A percentile compares a stretch with the other conserved stretches of the same genome.
phyloP scores from a whole-genome alignment of 2,113 vertebrate genomes.

The Macaca mulatta region DNA sequence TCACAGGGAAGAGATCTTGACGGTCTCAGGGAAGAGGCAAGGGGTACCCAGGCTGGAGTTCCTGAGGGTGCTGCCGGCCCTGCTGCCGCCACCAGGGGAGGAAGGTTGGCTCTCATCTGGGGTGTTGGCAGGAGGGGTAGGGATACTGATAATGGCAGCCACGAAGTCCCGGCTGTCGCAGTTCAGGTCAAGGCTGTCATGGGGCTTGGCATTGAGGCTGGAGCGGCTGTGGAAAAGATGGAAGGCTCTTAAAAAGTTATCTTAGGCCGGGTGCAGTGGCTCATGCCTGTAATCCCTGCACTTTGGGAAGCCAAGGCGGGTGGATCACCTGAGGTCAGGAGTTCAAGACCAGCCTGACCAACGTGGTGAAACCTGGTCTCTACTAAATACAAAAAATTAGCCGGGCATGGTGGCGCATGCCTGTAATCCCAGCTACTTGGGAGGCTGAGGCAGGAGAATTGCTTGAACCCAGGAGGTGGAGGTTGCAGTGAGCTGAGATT shows the following conservation, averaged over 20 bases:
- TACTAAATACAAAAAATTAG: too few relatives aligned
- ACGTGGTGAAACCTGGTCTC: too few relatives aligned
- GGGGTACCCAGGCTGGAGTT: slow-evolving; percentile 86
- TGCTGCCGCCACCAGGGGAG: slow-evolving; percentile 76
- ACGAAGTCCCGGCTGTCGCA: slow-evolving; percentile 90
- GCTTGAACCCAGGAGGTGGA: too few relatives aligned
- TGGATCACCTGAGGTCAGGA: too few relatives aligned
- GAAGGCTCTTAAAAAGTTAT: slow-evolving; percentile 52
- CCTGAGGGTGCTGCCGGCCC: slow-evolving; percentile 84
- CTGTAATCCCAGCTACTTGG: too few relatives aligned
- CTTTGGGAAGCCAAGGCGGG: too few relatives aligned
- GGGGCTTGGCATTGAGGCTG: slow-evolving; percentile 91
- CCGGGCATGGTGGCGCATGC: too few relatives aligned
- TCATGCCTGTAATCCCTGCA: too few relatives aligned
- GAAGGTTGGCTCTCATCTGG: slow-evolving; percentile 91
- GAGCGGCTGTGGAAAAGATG: slow-evolving; percentile 86
- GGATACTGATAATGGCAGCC: slow-evolving; percentile 94
- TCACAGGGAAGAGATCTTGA: slow-evolving; percentile 95
- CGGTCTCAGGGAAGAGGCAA: slow-evolving; percentile 86
- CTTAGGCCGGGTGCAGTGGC: not conserved
- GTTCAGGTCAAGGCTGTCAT: slow-evolving; percentile 89
- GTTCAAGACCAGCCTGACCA: too few relatives aligned
- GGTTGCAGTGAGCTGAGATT: too few relatives aligned
- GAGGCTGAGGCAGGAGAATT: too few relatives aligned
- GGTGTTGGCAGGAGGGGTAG: slow-evolving; percentile 92